Base-by-base conservation (phyloP, 2,113 vertebrate species). In the Accipiter cooperii region DNA sequence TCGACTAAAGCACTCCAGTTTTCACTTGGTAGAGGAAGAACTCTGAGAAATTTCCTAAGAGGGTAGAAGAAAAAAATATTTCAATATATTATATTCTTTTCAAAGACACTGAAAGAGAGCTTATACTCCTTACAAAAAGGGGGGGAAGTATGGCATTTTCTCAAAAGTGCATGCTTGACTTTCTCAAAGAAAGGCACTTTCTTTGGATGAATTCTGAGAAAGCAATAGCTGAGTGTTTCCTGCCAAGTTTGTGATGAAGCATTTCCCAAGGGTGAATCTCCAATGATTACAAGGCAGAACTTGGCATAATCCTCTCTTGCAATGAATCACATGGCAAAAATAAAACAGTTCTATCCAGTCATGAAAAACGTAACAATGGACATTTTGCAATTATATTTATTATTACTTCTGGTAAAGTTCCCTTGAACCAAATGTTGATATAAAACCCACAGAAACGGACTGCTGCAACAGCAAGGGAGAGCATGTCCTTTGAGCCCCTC, bases 1-100 rank as follows among this genome's bases (percentile, higher is more conserved):
- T 98, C 99, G 86, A 99, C 99, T 19, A 99, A 97, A 84, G 98
- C 95, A 65, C 97, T 99, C 99, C 99, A 99, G 97, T 99, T 98
- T 74, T 99, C 99, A 70, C 98, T 98, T 0, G 99, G 99, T 60
- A 99, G 97, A 60, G 99, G 99, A 77, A 99, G 99, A 68, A 99
- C 98, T 96, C 99, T 97, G 60, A 97, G 97, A 81, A 99, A 99
- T 58, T 93, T 97, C 98, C 99, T 99, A 86, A 51, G 6, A 84
- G 74, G 57, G 75, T 80, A 94, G n/a, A 89, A 79, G 52, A 89
- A 61, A 85, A 71, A 76, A 68, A 29, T 14, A 82, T 49, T 89
- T 76, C 28, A 61, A 36, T 42, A n/a, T 18, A 34, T 49, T 84
- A 33, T 9, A 68, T 55, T 77, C 0, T 84, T 79, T 89, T 51